Evolutionary conservation across 2,888 invertebrate genomes (phyloP), one percentile per base, ranked within the genome.

Genomic region (Sisyra nigra): DNA sequence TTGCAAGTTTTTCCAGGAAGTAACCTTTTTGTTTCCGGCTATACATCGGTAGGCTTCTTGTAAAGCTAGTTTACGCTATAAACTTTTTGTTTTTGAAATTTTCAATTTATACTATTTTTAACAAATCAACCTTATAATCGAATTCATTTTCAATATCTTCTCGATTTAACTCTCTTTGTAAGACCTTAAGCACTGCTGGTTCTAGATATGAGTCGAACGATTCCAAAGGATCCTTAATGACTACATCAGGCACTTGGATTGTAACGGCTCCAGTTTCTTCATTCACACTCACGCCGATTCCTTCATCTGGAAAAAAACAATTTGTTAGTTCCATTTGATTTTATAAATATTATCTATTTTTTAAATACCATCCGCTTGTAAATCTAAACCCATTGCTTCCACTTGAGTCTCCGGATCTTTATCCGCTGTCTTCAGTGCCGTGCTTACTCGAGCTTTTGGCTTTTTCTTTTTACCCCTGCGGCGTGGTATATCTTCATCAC

Each of bases 391-490:
- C 15, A 43, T 43, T 30, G 43, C 30, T 19, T 35, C 42, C 46
- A 72, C 76, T 57, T 80, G 79, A 2, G 80, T 80, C 61, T 80
- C 80, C 0, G 80, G 80, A 56, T 80, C 80, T 48, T 76, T 55
- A 45, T 59, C 59, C 18, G 57, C 55, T 10, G 58, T 55, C 9
- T 57, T 57, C 18, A 57, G 57, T 45, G 57, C 51, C 0, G 61
- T 61, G 29, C 55, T 49, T 48, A 62, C 59, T 19, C 58, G 48
- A 11, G 53, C 53, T 44, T 59, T 58, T 48, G 69, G 72, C 6
- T 62, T 63, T 3, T 60, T 58, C 33, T 65, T 65, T 9, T 68
- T 71, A 37, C 69, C 73, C 43, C 72, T 65, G 10, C 76, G 63
- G 40, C 71, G 71, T 48, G 76, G 69, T 30, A 73, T 71, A 1